Base-by-base conservation (phyloP, 2,888 invertebrate species). In the Diploptera punctata region DNA sequence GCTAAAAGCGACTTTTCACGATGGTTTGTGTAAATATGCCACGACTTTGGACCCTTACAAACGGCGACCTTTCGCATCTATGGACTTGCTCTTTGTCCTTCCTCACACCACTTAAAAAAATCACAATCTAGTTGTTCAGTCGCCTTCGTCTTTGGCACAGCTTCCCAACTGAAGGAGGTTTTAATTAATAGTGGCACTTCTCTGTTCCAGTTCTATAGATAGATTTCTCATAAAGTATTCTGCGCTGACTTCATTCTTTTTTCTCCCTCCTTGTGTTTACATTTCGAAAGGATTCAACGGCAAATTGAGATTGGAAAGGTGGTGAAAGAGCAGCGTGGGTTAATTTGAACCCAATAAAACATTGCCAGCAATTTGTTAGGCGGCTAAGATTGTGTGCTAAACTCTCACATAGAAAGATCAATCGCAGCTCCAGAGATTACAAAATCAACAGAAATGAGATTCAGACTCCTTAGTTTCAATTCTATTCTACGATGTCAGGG, bases 131-230 rank as follows among this genome's bases (percentile, higher is more conserved):
- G 44, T 65, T 65, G 65, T 47, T 47, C n/a, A 21, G 21, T 21
- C 24, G 16, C 24, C 62, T 38, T 43, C 43, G 13, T 43, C 62
- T 24, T 26, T 47, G 44, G 44, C 26, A 65, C 44, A 44, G 43
- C 65, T 65, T 65, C 65, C 47, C 26, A 31, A n/a, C 52, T 52
- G 49, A 70, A 29, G 65, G 65, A 65, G 47, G 60, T 65, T 70
- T 70, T 70, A 70, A 70, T 70, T 70, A 70, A 70, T 70, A 61
- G 70, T 62, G 65, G 38, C 49, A 33, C 29, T 31, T 18, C 65
- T 65, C 33, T 38, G n/a, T 33, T 44, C 43, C 57, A 57, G 44
- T 65, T 43, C 65, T 65, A 65, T 47, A 65, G 65, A 65, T 65
- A 65, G 65, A 65, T 65, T 65, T 47, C 65, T 65, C 65, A 47